These are phyloP conservation scores for Bufo gargarizans DNA, from an alignment of 2,113 vertebrate species.

Conservation along the genomic window DNA sequence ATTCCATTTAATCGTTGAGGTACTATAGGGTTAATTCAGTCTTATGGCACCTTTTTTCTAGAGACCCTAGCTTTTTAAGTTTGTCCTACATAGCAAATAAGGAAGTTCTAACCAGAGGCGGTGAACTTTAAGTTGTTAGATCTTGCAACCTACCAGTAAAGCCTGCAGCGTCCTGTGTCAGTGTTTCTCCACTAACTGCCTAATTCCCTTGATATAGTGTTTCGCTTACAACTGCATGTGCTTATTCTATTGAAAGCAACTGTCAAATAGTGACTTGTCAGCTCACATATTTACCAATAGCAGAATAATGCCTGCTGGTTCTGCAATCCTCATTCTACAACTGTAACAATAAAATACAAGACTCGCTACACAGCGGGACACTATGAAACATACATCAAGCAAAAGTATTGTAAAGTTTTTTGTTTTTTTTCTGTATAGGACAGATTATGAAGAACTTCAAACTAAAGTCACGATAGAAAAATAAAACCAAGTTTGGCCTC, in stretches of 20 bases:
- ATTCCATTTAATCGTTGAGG: neutral
- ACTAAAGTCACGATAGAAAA: neutral
- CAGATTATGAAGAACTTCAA: neutral
- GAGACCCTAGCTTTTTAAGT: slow-evolving; percentile 40
- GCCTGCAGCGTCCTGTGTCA: slow-evolving; percentile 54
- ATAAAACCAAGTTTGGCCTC: no score
- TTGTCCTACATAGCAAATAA: slow-evolving; percentile 48
- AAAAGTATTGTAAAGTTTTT: slow-evolving; percentile 22
- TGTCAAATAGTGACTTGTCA: slow-evolving; percentile 54
- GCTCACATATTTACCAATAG: slow-evolving; percentile 52
- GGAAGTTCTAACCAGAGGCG: slow-evolving; percentile 42
- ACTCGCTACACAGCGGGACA: slow-evolving; percentile 14
- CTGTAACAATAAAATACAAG: slow-evolving; percentile 28
- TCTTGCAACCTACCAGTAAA: slow-evolving; percentile 53
- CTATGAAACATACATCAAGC: slow-evolving; percentile 42
- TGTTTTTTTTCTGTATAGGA: neutral
- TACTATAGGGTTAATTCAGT: slow-evolving; percentile 18
- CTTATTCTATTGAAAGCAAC: slow-evolving; percentile 50
- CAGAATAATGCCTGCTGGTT: slow-evolving; percentile 50
- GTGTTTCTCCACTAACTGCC: slow-evolving; percentile 50
- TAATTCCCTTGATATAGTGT: slow-evolving; percentile 51
- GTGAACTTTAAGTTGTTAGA: slow-evolving; percentile 52
- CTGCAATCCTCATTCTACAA: slow-evolving; percentile 20
- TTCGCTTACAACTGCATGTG: slow-evolving; percentile 43
- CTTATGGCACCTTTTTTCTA: slow-evolving; percentile 9